Conservation (phyloP, 1,140 invertebrate species). For the Linepithema humile region DNA sequence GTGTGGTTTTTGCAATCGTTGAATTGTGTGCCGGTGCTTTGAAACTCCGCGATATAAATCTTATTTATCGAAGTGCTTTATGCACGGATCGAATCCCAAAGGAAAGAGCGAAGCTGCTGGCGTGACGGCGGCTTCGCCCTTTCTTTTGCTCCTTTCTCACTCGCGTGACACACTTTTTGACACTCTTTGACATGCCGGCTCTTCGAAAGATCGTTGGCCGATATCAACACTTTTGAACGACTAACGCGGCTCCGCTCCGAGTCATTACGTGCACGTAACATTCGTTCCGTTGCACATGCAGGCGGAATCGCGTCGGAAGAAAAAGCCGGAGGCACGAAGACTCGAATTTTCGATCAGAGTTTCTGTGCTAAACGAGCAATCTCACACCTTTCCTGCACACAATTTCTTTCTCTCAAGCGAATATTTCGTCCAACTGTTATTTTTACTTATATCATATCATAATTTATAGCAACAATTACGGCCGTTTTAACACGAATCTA, state of each 20-base stretch:
- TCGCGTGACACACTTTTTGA: conserved; percentile 71
- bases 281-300: conserved; percentile 44
- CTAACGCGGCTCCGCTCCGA: background rate
- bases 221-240: conserved; percentile 64
- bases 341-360: conserved; percentile 10
- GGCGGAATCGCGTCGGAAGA: conserved; percentile 24
- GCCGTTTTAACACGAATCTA: background rate
- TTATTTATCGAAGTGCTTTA: background rate
- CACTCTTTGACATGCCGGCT: conserved; percentile 62
- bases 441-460: too few species aligned
- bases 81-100: conserved; percentile 14
- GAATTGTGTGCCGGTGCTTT: background rate
- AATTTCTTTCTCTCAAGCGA: background rate
- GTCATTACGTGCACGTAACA: conserved; percentile 68
- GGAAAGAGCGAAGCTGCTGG: background rate
- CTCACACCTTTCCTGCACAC: background rate
- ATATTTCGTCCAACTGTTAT: too few species aligned
- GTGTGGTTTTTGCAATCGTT: background rate
- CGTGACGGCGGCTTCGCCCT: conserved; percentile 54
- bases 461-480: too few species aligned
- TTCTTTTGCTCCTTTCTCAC: conserved; percentile 33
- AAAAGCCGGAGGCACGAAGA: conserved; percentile 21
- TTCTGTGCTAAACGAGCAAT: conserved; percentile 17
- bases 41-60: background rate
- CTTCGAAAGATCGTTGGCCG: conserved; percentile 64